Conservation (phyloP, 2,113 vertebrate species). For the Tragelaphus strepsiceros region DNA sequence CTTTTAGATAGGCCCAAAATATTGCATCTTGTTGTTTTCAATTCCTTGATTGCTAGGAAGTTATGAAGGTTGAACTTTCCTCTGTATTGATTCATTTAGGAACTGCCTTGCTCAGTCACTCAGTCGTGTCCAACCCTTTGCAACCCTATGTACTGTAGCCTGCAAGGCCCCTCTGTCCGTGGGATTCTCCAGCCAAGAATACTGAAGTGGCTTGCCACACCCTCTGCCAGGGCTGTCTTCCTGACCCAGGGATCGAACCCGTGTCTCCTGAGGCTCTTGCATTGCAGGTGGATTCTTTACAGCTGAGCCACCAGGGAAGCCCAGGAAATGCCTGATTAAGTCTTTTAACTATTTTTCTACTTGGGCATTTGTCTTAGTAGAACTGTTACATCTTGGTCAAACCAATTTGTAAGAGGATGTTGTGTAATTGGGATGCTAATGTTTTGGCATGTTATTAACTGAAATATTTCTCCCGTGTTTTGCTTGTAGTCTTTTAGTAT, state of each 20-base stretch:
- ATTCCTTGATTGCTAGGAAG: neutral
- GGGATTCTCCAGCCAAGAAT: neutral
- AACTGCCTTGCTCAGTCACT: neutral
- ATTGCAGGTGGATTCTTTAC: neutral
- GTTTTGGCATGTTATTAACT: neutral
- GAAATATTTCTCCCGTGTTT: neutral
- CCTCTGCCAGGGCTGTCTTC: neutral
- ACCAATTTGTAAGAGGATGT: neutral
- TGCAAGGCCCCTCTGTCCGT: neutral
- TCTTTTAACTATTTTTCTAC: neutral
- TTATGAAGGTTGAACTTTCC: neutral
- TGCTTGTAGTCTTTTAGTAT: neutral
- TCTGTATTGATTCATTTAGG: neutral
- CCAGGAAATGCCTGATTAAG: neutral
- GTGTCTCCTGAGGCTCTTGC: neutral
- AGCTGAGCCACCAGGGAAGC: neutral
- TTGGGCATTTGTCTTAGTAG: neutral
- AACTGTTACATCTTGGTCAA: neutral
- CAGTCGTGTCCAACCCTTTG: neutral
- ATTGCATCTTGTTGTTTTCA: neutral
- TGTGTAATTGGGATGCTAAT: neutral
- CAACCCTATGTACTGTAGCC: neutral
- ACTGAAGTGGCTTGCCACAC: neutral
- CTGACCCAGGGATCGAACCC: neutral
- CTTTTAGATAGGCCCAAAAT: neutral